phyloP scores from a whole-genome alignment of 2,797 vertebrate species.

The Girardinus metallicus region DNA sequence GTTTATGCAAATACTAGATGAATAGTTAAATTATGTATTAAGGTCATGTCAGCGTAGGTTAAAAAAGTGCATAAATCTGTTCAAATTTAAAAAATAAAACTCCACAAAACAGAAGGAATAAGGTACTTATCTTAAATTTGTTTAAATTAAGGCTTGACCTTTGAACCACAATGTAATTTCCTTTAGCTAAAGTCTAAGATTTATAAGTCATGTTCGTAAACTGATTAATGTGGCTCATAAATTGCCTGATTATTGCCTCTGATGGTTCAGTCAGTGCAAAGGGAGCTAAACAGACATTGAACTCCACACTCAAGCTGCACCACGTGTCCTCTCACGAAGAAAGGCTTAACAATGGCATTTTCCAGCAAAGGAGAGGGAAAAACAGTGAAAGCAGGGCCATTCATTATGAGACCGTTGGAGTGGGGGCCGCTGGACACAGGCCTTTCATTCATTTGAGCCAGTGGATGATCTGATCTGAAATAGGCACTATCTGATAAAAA shows the following conservation, averaged over 20 bases:
- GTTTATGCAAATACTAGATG: not conserved
- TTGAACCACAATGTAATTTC: not conserved
- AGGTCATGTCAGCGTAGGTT: not conserved
- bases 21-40: slow-evolving; percentile 18
- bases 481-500: slow-evolving; percentile 40
- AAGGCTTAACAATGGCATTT: slow-evolving; percentile 57
- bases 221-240: slow-evolving; percentile 2
- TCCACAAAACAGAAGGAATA: slow-evolving; percentile 1
- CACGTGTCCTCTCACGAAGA: slow-evolving; percentile 54
- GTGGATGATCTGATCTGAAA: slow-evolving; percentile 46
- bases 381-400: slow-evolving; percentile 57
- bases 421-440: slow-evolving; percentile 51
- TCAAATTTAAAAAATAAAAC: not conserved
- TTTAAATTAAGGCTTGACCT: not conserved
- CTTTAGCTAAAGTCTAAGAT: slow-evolving; percentile 37
- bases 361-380: slow-evolving; percentile 45
- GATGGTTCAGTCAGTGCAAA: slow-evolving; percentile 21
- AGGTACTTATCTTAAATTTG: not conserved
- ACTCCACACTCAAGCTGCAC: slow-evolving; percentile 47
- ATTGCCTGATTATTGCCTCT: slow-evolving; percentile 34
- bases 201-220: slow-evolving; percentile 24
- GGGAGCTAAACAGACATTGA: slow-evolving; percentile 60
- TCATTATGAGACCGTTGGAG: slow-evolving; percentile 51
- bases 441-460: slow-evolving; percentile 54
- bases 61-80: slow-evolving; percentile 17